Evolutionary conservation across 2,888 invertebrate genomes (phyloP), one percentile per base, ranked within the genome.

Genomic region (Pelosia muscerda): DNA sequence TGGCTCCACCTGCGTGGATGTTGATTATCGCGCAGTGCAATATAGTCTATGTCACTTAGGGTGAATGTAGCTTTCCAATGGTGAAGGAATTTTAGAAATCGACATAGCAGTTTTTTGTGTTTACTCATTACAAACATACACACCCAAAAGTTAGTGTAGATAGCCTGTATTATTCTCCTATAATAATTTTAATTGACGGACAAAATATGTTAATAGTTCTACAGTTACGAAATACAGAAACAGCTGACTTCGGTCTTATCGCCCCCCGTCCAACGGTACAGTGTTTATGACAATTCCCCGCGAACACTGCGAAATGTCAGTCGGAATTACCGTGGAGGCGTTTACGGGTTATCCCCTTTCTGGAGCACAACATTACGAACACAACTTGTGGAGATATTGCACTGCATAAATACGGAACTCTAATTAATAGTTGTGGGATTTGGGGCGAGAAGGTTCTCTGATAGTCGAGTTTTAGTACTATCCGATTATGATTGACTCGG

Each of bases 231-330:
- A 72, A 73, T 61, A 69, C 59, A 63, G 60, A 61, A 71, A 31
- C 62, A 65, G 68, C 28, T 65, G 73, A 63, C 58, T 69, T 68
- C 70, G 71, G 81, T 78, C 74, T 78, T 77, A 78, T 79, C 79
- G 80, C 79, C 81, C 83, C 79, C 81, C 83, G 81, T 74, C 77
- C 82, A 79, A 82, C 82, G 83, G 82, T 84, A 79, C 76, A 66
- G 78, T 85, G 79, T 86, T 86, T 86, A 86, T 85, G 85, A 85
- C 86, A 86, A 86, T 86, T 77, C 76, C 78, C 78, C 74, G 75
- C 77, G 76, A 79, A 80, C 81, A 81, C 80, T 76, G 84, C 78
- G 83, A 82, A 80, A 79, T 83, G 86, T 84, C 85, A 81, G 77
- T 74, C 70, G 83, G 81, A 83, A 85, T 85, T 84, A 86, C 83